Conservation (phyloP, 2,797 vertebrate species). For the Hemibagrus guttatus region DNA sequence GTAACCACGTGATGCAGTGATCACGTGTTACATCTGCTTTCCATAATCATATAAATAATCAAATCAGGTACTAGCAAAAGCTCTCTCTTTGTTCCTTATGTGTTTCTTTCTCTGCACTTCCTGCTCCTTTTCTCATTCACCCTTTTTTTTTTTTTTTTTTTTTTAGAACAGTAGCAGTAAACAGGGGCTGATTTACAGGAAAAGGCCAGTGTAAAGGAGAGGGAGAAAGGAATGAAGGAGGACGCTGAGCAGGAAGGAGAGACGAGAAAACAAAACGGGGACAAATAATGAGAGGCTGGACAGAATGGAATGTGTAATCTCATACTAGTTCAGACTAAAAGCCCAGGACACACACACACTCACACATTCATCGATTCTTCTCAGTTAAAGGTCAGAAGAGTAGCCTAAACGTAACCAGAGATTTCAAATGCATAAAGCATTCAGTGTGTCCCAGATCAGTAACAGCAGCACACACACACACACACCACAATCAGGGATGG, state of each 20-base stretch:
- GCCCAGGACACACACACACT: slow-evolving; percentile 36
- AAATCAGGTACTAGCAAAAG: slow-evolving; percentile 32
- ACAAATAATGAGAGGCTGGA: slow-evolving; percentile 9
- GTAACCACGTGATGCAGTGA: background rate
- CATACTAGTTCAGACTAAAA: slow-evolving; percentile 60
- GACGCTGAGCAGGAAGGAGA: slow-evolving; percentile 45
- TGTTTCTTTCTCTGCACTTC: background rate
- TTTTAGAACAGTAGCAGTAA: background rate
- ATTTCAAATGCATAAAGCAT: slow-evolving; percentile 29
- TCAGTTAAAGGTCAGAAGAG: slow-evolving; percentile 52
- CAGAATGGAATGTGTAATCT: slow-evolving; percentile 68
- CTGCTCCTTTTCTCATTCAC: background rate
- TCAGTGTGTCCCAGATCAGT: slow-evolving; percentile 10
- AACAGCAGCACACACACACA: background rate
- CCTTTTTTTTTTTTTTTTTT: background rate
- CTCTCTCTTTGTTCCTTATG: background rate
- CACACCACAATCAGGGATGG: background rate
- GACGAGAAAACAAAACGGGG: background rate
- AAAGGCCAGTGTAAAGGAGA: background rate
- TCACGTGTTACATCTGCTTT: slow-evolving; percentile 21
- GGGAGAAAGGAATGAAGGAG: background rate
- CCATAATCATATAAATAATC: slow-evolving; percentile 11
- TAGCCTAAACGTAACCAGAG: slow-evolving; percentile 37
- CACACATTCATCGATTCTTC: slow-evolving; percentile 53
- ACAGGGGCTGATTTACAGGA: slow-evolving; percentile 7